Evolutionary conservation across 2,888 invertebrate genomes (phyloP).

Genomic region (Teleiodes luculella): DNA sequence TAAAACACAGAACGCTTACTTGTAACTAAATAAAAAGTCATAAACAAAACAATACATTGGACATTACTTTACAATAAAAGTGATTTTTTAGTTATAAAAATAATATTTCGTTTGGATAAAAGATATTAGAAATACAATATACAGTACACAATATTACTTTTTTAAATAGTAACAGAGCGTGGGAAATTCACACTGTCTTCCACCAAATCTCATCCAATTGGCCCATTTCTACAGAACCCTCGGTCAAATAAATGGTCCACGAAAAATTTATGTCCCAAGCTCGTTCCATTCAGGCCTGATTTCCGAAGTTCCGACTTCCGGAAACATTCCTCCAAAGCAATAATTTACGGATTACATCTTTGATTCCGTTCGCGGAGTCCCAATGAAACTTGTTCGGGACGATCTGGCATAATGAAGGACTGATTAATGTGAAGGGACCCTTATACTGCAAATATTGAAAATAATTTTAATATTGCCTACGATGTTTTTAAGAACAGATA

Average conservation of each 20-base stretch:
- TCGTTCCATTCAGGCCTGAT: constrained; percentile 33
- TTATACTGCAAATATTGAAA: not conserved
- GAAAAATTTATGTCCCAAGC: constrained; percentile 63
- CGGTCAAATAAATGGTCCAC: constrained; percentile 67
- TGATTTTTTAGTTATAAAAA: not conserved
- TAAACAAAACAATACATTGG: constrained; percentile 20
- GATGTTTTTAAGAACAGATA: no score
- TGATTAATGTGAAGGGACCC: not conserved
- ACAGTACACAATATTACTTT: not conserved
- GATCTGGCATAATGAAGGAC: constrained; percentile 2
- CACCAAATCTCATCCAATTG: constrained; percentile 35
- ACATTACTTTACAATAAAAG: not conserved
- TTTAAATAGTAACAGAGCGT: constrained; percentile 22
- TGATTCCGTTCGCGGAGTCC: constrained; percentile 8
- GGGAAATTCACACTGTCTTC: constrained; percentile 25
- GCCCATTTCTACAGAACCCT: constrained; percentile 44
- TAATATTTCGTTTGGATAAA: no score
- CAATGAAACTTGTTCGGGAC: constrained; percentile 7
- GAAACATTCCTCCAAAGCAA: constrained; percentile 14
- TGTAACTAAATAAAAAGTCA: not conserved
- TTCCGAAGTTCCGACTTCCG: constrained; percentile 21
- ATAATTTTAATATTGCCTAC: no score
- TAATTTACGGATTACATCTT: constrained; percentile 13
- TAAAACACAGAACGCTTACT: not conserved
- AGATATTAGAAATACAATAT: not conserved